Percentiles rank a stretch among this genome's conserved stretches.
phyloP scores from a whole-genome alignment of 2,113 vertebrate genomes.

The Conger conger region DNA sequence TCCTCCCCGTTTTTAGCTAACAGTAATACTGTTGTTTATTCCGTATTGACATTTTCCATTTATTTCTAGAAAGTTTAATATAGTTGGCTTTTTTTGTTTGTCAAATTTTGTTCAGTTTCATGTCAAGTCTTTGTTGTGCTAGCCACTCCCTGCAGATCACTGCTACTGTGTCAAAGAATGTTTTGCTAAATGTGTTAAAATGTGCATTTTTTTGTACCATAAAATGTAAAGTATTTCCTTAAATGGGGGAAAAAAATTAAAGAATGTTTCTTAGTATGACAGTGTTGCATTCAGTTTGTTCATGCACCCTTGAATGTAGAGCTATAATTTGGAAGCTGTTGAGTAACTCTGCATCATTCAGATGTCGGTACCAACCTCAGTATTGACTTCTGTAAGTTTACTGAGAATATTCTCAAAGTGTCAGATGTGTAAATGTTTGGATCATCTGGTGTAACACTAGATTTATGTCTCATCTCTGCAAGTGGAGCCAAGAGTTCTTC shows the following conservation, averaged over 20 bases:
- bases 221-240: slow-evolving; percentile 62
- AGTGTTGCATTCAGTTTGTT: neutral
- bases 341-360: neutral
- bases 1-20: slow-evolving; percentile 10
- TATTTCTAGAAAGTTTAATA: neutral
- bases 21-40: neutral
- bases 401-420: neutral
- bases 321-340: neutral
- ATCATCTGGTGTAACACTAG: neutral
- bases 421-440: slow-evolving; percentile 16
- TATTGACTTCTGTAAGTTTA: neutral
- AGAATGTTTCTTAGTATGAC: slow-evolving; percentile 70
- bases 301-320: neutral
- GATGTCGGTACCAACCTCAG: neutral
- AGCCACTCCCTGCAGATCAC: slow-evolving; percentile 27
- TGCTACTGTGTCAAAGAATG: slow-evolving; percentile 44
- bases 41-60: neutral
- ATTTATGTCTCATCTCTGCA: neutral
- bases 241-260: slow-evolving; percentile 60
- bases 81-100: neutral
- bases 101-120: neutral
- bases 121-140: neutral
- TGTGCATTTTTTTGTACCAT: slow-evolving; percentile 61
- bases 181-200: slow-evolving; percentile 56
- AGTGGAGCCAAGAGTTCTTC: neutral